Evolutionary conservation across 2,888 invertebrate species (phyloP).

Genomic region (Trachelus tabidus): DNA sequence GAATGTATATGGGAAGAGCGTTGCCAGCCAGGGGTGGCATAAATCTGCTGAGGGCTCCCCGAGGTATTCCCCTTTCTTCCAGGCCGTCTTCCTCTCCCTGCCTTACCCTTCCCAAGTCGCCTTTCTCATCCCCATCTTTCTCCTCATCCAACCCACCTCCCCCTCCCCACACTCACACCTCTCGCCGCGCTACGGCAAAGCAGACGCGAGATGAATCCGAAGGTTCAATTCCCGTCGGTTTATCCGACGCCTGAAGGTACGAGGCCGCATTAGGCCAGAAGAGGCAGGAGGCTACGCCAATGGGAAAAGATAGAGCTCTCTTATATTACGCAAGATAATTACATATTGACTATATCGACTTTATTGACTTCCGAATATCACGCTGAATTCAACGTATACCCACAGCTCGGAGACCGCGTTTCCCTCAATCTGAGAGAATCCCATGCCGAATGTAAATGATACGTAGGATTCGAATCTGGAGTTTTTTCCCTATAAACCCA

Average conservation of each 20-base stretch:
- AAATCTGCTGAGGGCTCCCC: constrained; percentile 64
- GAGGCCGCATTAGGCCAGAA: constrained; percentile 32
- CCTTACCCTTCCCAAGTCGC: constrained; percentile 13
- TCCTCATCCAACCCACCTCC: constrained; percentile 20
- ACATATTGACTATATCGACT: constrained; percentile 31
- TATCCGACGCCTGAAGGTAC: constrained; percentile 47
- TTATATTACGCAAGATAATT: constrained; percentile 39
- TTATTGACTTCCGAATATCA: constrained; percentile 17
- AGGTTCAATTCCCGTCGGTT: constrained; percentile 61
- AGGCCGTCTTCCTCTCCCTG: constrained; percentile 15
- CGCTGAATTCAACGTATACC: neutral
- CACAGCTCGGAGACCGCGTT: neutral
- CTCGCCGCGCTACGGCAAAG: constrained; percentile 18
- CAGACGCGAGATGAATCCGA: constrained; percentile 58
- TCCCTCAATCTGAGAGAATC: neutral
- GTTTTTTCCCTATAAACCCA: neutral
- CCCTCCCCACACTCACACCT: constrained; percentile 18
- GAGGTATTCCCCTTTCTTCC: constrained; percentile 58
- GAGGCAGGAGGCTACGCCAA: constrained; percentile 13
- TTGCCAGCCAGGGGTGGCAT: constrained; percentile 56
- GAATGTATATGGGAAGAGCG: constrained; percentile 39
- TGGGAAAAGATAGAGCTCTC: constrained; percentile 12
- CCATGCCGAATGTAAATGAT: neutral
- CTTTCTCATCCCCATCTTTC: constrained; percentile 15
- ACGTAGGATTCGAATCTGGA: neutral